A percentile compares a stretch with the other conserved stretches of the same genome.
Conservation (phyloP, 2,888 invertebrate genomes). For the Villa cingulata region DNA sequence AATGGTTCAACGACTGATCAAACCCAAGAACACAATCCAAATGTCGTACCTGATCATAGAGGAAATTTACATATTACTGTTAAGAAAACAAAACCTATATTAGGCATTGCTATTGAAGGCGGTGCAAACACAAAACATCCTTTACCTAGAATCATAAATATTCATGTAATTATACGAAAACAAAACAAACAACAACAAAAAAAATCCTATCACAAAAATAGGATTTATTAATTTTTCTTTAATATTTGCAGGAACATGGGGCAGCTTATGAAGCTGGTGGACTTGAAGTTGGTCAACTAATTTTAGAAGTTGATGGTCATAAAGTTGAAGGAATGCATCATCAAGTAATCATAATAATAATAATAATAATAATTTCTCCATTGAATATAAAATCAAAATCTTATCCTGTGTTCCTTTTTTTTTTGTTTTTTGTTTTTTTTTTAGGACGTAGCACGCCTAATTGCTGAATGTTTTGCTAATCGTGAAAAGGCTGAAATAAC, state of each 20-base stretch:
- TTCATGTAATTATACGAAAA: conserved; percentile 58
- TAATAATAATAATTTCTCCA: not conserved
- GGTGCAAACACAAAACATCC: conserved; percentile 93
- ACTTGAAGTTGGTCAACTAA: conserved; percentile 85
- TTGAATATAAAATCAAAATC: no score
- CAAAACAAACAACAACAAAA: not conserved
- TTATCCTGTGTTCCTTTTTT: not conserved
- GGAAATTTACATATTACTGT: conserved; percentile 80
- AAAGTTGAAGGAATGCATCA: conserved; percentile 68
- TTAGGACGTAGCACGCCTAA: conserved; percentile 72
- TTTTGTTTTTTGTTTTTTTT: conserved; percentile 1
- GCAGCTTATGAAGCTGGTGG: conserved; percentile 88
- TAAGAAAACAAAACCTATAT: conserved; percentile 83
- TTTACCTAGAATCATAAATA: conserved; percentile 87
- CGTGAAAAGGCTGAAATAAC: conserved; percentile 76
- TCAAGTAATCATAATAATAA: conserved; percentile 38
- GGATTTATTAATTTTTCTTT: not conserved
- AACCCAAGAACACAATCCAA: conserved; percentile 41
- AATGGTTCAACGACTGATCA: conserved; percentile 40
- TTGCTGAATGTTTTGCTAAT: conserved; percentile 87
- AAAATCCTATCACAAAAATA: not conserved
- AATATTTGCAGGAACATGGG: conserved; percentile 66
- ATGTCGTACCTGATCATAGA: conserved; percentile 71
- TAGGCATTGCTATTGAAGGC: conserved; percentile 95
- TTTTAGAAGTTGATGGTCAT: conserved; percentile 80